Evolutionary conservation across 2,797 vertebrate genomes (phyloP), one percentile per base, ranked within the genome.

Genomic region (Ptychobarbus kaznakovi): DNA sequence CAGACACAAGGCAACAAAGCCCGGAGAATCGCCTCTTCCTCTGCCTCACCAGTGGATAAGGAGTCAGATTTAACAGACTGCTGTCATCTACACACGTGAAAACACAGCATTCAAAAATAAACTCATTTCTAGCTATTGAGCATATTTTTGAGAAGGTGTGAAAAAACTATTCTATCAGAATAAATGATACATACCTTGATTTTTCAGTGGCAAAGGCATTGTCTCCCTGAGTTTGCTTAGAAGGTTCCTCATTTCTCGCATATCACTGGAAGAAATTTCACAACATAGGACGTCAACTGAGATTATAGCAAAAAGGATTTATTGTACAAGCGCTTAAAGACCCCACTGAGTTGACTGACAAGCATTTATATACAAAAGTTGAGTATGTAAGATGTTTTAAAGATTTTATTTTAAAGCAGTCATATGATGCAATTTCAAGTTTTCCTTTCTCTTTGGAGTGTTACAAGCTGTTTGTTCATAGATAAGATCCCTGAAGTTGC

Each of bases 211-310:
- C 93, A 99, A 95, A 94, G 98, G 98, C 98, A 99, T 98, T 87
- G 97, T 97, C 93, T 99, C 98, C 97, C 98, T 99, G 97, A 99
- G 97, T 99, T 99, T 99, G 94, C 97, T 99, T 95, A 99, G 95
- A 91, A 99, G 95, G 92, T 99, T 99, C 94, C 98, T 95, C 97
- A 99, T 99, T 95, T 99, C 97, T 93, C 95, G 93, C 96, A 99
- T 97, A 86, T 99, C 97, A 93, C 98, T 99, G 92, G 85, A 90
- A 95, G 87, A 92, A 25, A 91, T 38, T 25, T 32, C 40, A 83
- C 28, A 80, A 66, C 16, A 66, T 2, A 35, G 32, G 20, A 87
- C 13, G 83, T 22, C 49, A 83, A 44, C 15, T 75, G 53, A 74
- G 11, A 65, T 56, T 12, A 38, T 46, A 72, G 16, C 40, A 8